Evolutionary conservation across 2,888 invertebrate species (phyloP), one percentile per base, ranked within the genome.

Genomic region (Pseudeuparius sepicola): DNA sequence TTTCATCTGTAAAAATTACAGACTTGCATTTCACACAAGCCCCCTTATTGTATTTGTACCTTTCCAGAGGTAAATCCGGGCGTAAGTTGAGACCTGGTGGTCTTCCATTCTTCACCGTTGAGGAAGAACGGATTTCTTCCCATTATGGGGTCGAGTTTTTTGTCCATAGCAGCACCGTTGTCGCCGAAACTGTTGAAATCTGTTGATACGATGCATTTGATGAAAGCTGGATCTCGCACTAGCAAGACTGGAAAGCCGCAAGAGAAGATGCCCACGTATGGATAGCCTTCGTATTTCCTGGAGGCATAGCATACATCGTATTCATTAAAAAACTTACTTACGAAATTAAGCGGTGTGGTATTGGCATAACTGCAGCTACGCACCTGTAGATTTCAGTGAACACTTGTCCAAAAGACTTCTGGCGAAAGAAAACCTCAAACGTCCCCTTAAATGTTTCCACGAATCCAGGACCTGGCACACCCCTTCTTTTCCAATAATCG

Each of bases 61-160:
- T 68, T 66, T 23, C 61, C 63, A 7, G 57, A 52, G 2, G 70
- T 68, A 15, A 73, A 61, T 2, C 65, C 65, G 0, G 69, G 60
- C 2, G 69, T 65, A 10, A 72, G 43, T 42, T 66, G 65, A 1
- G 57, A 51, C 4, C 73, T 57, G 2, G 63, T 50, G 2, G 56
- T 53, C 38, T 67, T 67, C 72, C 73, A 70, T 41, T 60, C 51
- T 9, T 62, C 55, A 2, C 67, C 66, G 7, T 56, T 60, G 13
- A 69, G 41, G 0, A 55, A 39, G 41, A 73, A 68, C 1, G 67
- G 66, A 55, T 67, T 66, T 27, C 61, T 59, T 2, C 60, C 60
- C 4, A 64, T 49, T 4, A 73, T 45, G 0, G 62, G 65, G 35
- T 72, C 71, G 0, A 49, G 41, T 10, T 63, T 51, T 18, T 63